Conservation (phyloP, 1,140 invertebrate genomes). For the Limonius californicus region DNA sequence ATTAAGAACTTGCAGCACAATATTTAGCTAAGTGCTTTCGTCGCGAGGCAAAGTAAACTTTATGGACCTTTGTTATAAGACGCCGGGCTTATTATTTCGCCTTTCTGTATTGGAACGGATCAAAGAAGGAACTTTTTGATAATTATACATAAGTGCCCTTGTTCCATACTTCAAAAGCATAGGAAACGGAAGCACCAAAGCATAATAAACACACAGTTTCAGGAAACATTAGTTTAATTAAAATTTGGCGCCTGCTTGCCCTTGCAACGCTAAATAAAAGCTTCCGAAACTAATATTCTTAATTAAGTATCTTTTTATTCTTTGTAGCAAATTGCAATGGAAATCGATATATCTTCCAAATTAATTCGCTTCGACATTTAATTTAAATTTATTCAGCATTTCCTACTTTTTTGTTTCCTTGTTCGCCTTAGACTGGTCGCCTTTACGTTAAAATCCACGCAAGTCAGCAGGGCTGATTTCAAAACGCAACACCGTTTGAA, state of each 20-base stretch:
- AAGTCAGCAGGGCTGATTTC: too few species aligned
- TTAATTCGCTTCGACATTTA: too few species aligned
- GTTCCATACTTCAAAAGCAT: not conserved
- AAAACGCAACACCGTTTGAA: too few species aligned
- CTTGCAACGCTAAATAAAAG: not conserved
- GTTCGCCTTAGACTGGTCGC: too few species aligned
- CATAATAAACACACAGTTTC: not conserved
- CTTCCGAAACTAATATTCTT: too few species aligned
- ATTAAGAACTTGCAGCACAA: slow-evolving; percentile 1
- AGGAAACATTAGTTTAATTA: not conserved
- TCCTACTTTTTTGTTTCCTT: too few species aligned
- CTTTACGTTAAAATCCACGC: too few species aligned
- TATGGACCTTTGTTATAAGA: not conserved
- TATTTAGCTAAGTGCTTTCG: slow-evolving; percentile 1
- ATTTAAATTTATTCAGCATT: too few species aligned
- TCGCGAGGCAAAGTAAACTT: not conserved
- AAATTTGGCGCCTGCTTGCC: not conserved
- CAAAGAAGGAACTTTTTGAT: not conserved
- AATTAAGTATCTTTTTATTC: too few species aligned
- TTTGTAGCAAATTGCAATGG: too few species aligned
- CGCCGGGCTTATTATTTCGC: not conserved
- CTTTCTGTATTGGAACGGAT: not conserved
- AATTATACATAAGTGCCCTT: not conserved
- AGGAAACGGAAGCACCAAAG: not conserved
- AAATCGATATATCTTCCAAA: too few species aligned